phyloP scores from a whole-genome alignment of 2,797 vertebrate genomes.

The Gobionotothen gibberifrons region DNA sequence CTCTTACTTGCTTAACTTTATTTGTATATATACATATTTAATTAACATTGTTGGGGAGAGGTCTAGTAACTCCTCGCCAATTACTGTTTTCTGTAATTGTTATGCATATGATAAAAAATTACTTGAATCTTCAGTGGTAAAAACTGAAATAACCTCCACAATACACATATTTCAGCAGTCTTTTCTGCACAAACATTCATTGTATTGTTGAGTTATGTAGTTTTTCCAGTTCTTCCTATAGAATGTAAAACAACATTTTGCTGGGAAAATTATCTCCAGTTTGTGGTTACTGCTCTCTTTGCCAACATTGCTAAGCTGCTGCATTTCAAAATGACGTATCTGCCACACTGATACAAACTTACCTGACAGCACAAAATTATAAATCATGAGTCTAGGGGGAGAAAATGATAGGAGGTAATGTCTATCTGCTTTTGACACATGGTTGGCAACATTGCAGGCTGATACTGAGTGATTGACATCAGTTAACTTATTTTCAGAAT shows the following conservation, averaged over 20 bases:
- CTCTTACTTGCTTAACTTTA: no score
- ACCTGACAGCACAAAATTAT: slow-evolving; percentile 17
- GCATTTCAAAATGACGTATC: slow-evolving; percentile 17
- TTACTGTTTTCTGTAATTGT: no score
- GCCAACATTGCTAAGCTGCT: not conserved
- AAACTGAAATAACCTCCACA: no score
- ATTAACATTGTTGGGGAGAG: no score
- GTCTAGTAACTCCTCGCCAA: no score
- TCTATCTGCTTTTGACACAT: slow-evolving; percentile 3
- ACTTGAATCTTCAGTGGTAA: no score
- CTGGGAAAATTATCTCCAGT: slow-evolving; percentile 2
- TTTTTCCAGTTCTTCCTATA: not conserved
- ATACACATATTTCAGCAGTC: no score
- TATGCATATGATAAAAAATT: no score
- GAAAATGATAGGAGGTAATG: slow-evolving; percentile 18
- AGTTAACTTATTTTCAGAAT: slow-evolving; percentile 8
- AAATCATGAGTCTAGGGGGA: slow-evolving; percentile 5
- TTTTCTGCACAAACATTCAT: no score
- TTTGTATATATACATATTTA: no score
- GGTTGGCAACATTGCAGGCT: slow-evolving; percentile 7
- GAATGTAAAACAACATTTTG: not conserved
- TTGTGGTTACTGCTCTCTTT: not conserved
- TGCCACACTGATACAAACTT: slow-evolving; percentile 15
- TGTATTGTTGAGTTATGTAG: no score
- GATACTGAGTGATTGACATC: slow-evolving; percentile 10